Evolutionary conservation across 2,888 invertebrate species (phyloP).

Genomic region (Bembecia ichneumoniformis): DNA sequence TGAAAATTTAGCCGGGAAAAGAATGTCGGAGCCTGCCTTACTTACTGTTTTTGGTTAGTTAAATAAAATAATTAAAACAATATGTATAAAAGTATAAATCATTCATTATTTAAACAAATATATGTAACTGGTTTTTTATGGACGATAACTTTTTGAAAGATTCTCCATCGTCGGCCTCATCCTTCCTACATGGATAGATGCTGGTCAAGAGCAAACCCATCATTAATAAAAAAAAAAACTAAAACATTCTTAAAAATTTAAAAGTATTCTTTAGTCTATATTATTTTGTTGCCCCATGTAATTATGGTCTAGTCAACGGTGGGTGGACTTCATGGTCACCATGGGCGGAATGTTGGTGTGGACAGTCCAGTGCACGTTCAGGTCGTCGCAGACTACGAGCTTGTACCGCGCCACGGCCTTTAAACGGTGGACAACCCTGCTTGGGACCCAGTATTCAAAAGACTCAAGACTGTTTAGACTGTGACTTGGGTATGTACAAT

Average conservation of each 20-base stretch:
- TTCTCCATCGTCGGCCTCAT: too few species aligned
- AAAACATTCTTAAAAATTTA: too few species aligned
- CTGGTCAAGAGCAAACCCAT: too few species aligned
- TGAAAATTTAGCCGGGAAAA: conserved; percentile 90
- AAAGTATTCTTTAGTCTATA: too few species aligned
- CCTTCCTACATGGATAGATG: too few species aligned
- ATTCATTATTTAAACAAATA: not conserved
- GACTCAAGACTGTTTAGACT: conserved; percentile 83
- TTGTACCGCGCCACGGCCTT: conserved; percentile 90
- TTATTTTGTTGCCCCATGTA: too few species aligned
- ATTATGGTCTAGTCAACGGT: conserved; percentile 82
- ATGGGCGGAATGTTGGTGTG: conserved; percentile 91
- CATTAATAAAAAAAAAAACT: too few species aligned
- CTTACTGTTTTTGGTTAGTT: conserved; percentile 92
- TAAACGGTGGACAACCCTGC: conserved; percentile 92
- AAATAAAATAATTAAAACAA: not conserved
- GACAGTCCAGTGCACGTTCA: conserved; percentile 72
- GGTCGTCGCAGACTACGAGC: conserved; percentile 84
- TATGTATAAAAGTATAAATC: not conserved
- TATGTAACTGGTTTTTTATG: not conserved
- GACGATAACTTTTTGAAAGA: too few species aligned
- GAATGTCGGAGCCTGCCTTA: conserved; percentile 87
- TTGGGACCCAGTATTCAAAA: conserved; percentile 86
- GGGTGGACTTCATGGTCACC: conserved; percentile 95
- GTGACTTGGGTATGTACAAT: conserved; percentile 64